Percentiles rank a stretch among this genome's conserved stretches.
These are phyloP conservation scores for Danio jaintianensis DNA, from an alignment of 2,797 vertebrate species.

Conservation along the genomic window DNA sequence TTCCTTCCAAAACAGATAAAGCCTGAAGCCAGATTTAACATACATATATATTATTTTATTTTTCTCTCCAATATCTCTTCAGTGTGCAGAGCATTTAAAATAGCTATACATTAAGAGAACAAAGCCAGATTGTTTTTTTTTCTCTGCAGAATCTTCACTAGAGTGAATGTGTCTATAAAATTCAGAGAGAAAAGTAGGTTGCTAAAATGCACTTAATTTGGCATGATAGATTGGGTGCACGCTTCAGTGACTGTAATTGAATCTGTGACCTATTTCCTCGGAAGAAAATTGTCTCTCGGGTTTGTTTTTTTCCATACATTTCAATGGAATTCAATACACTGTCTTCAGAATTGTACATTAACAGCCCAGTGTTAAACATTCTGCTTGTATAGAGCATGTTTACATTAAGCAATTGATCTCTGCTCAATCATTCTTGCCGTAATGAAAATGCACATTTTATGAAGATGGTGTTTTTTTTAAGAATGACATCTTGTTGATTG, in stretches of 20 bases:
- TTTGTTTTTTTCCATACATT: conserved; percentile 95
- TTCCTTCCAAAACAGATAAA: conserved; percentile 70
- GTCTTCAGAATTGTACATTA: conserved; percentile 91
- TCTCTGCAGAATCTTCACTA: conserved; percentile 88
- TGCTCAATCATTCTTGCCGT: conserved; percentile 50
- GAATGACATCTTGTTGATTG: conserved; percentile 31
- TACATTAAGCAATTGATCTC: conserved; percentile 85
- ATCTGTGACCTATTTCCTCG: conserved; percentile 99
- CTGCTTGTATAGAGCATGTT: conserved; percentile 78
- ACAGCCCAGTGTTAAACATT: conserved; percentile 88
- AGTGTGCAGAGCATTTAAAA: conserved; percentile 76
- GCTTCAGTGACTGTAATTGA: conserved; percentile 99
- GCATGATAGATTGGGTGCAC: conserved; percentile 99
- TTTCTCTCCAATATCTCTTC: conserved; percentile 66
- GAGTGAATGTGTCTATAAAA: conserved; percentile 98
- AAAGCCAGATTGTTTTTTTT: conserved; percentile 83
- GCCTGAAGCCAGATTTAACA: conserved; percentile 69
- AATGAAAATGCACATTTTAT: conserved; percentile 32
- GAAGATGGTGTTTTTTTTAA: conserved; percentile 30
- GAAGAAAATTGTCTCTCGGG: conserved; percentile 99
- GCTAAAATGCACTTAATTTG: conserved; percentile 99
- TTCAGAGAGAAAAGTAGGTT: conserved; percentile 99
- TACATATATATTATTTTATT: neutral
- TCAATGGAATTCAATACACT: conserved; percentile 98
- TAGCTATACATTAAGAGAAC: conserved; percentile 68